Percentiles rank a stretch among this genome's conserved stretches.
phyloP scores from a whole-genome alignment of 2,113 vertebrate species.

The Lasiurus borealis region DNA sequence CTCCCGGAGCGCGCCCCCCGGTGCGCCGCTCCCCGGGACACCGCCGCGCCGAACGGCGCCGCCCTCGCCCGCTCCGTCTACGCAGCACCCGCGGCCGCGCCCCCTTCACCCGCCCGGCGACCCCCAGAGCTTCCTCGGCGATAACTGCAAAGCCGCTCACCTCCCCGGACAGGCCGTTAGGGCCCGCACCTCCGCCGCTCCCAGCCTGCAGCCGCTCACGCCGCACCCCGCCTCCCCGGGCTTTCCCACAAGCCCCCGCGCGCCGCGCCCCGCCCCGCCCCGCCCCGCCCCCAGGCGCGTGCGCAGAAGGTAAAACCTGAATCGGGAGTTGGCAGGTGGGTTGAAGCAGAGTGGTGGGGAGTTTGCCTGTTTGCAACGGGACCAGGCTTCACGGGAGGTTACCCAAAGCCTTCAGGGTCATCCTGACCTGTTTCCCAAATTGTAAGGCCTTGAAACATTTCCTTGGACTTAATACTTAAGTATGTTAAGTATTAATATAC shows the following conservation, averaged over 20 bases:
- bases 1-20: background rate
- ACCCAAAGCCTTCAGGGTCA: background rate
- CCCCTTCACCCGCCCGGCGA: background rate
- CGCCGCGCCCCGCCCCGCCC: slow-evolving; percentile 1
- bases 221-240: background rate
- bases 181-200: rapidly evolving
- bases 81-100: background rate
- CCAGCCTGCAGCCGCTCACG: background rate
- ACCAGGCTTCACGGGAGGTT: rapidly evolving
- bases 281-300: slow-evolving; percentile 61
- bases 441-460: background rate
- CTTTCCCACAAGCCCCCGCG: slow-evolving; percentile 72
- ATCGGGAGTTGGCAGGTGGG: rapidly evolving
- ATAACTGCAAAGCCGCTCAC: background rate
- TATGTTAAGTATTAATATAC: too few species aligned
- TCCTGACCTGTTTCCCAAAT: background rate
- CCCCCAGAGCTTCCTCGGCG: background rate
- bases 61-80: background rate
- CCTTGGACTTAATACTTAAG: too few species aligned
- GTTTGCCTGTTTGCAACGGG: rapidly evolving
- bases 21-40: slow-evolving; percentile 1
- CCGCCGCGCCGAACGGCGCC: background rate
- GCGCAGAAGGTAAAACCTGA: background rate
- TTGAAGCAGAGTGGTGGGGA: rapidly evolving
- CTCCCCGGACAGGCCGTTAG: background rate